Base-by-base conservation (phyloP, 2,113 vertebrate species). In the Nothobranchius kuhntae region DNA sequence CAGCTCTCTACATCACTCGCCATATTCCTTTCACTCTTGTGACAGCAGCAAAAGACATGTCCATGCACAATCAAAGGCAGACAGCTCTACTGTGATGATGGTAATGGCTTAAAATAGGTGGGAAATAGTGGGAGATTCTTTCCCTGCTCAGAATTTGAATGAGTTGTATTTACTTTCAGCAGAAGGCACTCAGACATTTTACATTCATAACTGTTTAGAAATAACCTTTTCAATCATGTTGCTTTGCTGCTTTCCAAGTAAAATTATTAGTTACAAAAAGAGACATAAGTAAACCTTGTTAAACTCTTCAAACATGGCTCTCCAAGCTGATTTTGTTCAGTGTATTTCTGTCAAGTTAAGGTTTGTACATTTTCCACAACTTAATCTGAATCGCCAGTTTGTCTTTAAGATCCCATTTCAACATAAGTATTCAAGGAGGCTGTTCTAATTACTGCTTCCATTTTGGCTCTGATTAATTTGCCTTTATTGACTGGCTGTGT, bases 61-160 rank as follows among this genome's bases (percentile, higher is more conserved):
- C 78, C 82, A 66, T 86, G 82, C 75, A 84, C 77, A 86, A 82
- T 88, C 90, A 91, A 84, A 89, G 85, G 86, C 87, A 87, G 78
- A 79, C 66, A 71, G 78, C 81, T 77, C 66, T 56, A 24, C 64
- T 68, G 26, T 69, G 77, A 83, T 83, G 74, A 82, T 76, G 68
- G 58, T 63, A 80, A 80, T 66, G 30, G 73, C 54, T 73, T 9
- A 51, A 61, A 54, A 78, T 62, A 54, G 13, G 44, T 65, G 47
- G 56, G 48, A 80, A 80, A 80, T 71, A 63, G 35, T 14, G 35
- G 6, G 26, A 35, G 45, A 17, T 63, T 45, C 44, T 13, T 11
- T 45, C 13, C 61, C 17, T 60, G 9, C 46, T 75, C 7, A 53
- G 51, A 56, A 70, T 52, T 35, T 45, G 7, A 53, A 63, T 65